Evolutionary conservation across 2,888 invertebrate species (phyloP), one percentile per base, ranked within the genome.

Genomic region (Brenthis hecate): DNA sequence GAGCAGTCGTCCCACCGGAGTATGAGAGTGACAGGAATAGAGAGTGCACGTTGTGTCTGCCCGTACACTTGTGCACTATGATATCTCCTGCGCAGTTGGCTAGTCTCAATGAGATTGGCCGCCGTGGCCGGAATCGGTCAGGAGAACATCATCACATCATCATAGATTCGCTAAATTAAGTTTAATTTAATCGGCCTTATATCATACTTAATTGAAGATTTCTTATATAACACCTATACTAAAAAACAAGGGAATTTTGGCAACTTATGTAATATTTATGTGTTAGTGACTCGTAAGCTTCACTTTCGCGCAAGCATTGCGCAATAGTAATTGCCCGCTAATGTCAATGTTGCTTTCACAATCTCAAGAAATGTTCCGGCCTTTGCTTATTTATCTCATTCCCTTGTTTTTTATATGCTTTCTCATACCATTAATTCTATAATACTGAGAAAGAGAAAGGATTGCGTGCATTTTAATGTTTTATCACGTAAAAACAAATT

Each of bases 341-440:
- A 91, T 90, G 89, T 90, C 91, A 90, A 89, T 89, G 88, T 86
- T 89, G 81, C 90, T 91, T 91, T 91, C 91, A 89, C 91, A 86
- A 86, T 82, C 76, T 76, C 73, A 79, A 79, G 77, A 76, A 77
- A 74, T 77, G 84, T 85, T 88, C 86, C 85, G 83, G 81, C 77
- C 76, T 73, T 76, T 78, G 81, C 85, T 60, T 82, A 85, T 84
- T 83, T 85, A 71, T 83, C 80, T 80, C 75, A 78, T 82, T 84
- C 81, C 74, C 78, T 78, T 77, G 75, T 78, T 69, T 71, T 72
- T 60, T 56, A 81, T 80, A 75, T 77, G 82, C 87, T 86, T 88
- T 87, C 85, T 80, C 79, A 76, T 77, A 72, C 73, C 70, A 64
- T 57, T 68, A 64, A 66, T 63, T n/a, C 47, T 62, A 16, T 13